Evolutionary conservation across 2,888 invertebrate genomes (phyloP).

Genomic region (Acronicta psi): DNA sequence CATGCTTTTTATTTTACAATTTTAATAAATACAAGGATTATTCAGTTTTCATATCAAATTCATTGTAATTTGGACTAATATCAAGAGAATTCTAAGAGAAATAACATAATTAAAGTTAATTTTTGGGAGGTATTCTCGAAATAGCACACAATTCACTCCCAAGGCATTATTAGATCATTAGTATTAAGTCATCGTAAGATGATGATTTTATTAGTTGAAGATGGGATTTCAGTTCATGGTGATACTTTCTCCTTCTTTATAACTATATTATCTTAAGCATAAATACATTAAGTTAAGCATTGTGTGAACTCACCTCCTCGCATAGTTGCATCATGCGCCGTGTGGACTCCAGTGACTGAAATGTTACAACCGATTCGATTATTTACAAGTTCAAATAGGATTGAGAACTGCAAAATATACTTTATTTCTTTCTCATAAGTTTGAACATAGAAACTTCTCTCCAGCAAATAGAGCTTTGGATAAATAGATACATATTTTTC

Average conservation of each 20-base stretch:
- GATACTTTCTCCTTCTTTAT: slow-evolving; percentile 15
- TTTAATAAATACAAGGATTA: not conserved
- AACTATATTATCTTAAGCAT: slow-evolving; percentile 15
- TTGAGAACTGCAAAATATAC: slow-evolving; percentile 16
- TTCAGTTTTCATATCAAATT: slow-evolving; percentile 69
- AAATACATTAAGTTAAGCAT: slow-evolving; percentile 11
- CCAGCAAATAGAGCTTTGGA: slow-evolving; percentile 6
- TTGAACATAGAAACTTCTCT: slow-evolving; percentile 25
- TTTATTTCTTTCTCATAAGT: slow-evolving; percentile 25
- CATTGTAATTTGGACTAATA: slow-evolving; percentile 41
- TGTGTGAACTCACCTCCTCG: slow-evolving; percentile 93
- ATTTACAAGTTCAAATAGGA: slow-evolving; percentile 14
- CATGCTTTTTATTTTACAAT: slow-evolving; percentile 10
- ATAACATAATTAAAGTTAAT: slow-evolving; percentile 25
- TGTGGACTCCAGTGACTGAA: slow-evolving; percentile 97
- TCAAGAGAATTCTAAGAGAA: slow-evolving; percentile 13
- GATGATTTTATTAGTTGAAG: slow-evolving; percentile 8
- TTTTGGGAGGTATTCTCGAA: slow-evolving; percentile 77
- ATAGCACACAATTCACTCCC: slow-evolving; percentile 62
- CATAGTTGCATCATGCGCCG: slow-evolving; percentile 97
- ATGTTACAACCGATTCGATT: slow-evolving; percentile 66
- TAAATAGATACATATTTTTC: slow-evolving; percentile 9
- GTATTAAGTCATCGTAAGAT: slow-evolving; percentile 17
- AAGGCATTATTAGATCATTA: slow-evolving; percentile 30
- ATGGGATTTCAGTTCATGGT: slow-evolving; percentile 14